Evolutionary conservation across 2,888 invertebrate species (phyloP), one percentile per base, ranked within the genome.

Genomic region (Sarcophaga subvicina): DNA sequence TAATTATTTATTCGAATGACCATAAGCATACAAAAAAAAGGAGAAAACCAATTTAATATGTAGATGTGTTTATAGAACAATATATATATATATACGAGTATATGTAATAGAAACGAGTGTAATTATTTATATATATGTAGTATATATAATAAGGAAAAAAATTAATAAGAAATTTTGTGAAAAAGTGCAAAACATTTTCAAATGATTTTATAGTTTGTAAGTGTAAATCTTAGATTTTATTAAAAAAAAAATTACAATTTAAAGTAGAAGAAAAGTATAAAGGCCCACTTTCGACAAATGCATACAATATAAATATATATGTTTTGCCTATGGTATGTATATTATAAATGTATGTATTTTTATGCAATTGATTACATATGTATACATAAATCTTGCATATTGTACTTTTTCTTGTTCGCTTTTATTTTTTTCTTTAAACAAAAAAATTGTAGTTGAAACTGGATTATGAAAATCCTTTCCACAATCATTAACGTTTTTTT

Each of bases 191-290:
- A 77, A 73, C 59, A 59, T 72, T 80, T 80, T 83, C 25, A 80
- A 83, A 87, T 67, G 71, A 76, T 79, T 87, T 75, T 75, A 79
- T 87, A 84, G 80, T 47, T 45, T 69, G 12, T 79, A 87, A 81
- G 73, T 17, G 62, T 79, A 82, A 77, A 77, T 69, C 47, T 72
- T 86, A 86, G 75, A 81, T 82, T 85, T 86, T 79, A 79, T 70
- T 85, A 81, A 82, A 85, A 25, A 78, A 45, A 49, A 60, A 20
- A 60, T 70, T 54, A 54, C 17, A 54, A 54, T 54, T 54, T 54
- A 54, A 54, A 54, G 17, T 17, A 54, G 54, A 54, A 54, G 17
- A 54, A 54, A 54, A 14, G 54, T 14, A 22, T 22, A 54, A 54
- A 54, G 1, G 4, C 4, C 12, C 12, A 54, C 37, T 37, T 78